Percentiles rank a stretch among this genome's conserved stretches.
Conservation (phyloP, 30 jellyfish, hydroid and myxozoan genomes). For the Hydractinia echinata region DNA sequence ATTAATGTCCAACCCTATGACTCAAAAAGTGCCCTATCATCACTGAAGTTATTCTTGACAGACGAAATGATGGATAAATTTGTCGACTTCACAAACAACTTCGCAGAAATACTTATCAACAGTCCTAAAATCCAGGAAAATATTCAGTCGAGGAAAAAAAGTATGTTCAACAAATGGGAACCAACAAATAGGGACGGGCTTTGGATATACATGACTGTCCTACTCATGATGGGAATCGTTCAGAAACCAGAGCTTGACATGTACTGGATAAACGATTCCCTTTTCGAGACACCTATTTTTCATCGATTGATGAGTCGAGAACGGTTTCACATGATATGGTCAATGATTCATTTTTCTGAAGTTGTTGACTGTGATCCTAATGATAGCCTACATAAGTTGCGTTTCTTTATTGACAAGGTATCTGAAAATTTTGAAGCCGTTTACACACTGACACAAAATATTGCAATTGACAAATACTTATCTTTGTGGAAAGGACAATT, state of each 20-base stretch:
- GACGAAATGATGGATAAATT: background rate
- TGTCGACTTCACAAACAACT: slow-evolving; percentile 3
- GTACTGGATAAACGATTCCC: slow-evolving; percentile 12
- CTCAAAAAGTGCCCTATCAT: background rate
- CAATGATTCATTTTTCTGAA: slow-evolving; percentile 15
- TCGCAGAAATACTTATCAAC: too few relatives aligned
- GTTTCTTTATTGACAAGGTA: slow-evolving; percentile 14
- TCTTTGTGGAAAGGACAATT: slow-evolving; percentile 29
- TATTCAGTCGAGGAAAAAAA: too few relatives aligned
- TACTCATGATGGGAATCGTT: slow-evolving; percentile 15
- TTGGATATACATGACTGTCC: slow-evolving; percentile 10
- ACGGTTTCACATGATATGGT: slow-evolving; percentile 3
- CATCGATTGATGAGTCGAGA: slow-evolving; percentile 23
- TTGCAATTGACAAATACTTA: slow-evolving; percentile 19
- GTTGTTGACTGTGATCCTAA: slow-evolving; percentile 4
- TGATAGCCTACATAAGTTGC: slow-evolving; percentile 9
- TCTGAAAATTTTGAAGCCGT: background rate
- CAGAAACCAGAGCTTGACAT: slow-evolving; percentile 17
- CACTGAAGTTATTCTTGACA: background rate
- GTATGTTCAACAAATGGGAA: slow-evolving; percentile 2
- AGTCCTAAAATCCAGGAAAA: too few relatives aligned
- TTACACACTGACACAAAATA: slow-evolving; percentile 15
- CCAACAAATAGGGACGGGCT: background rate
- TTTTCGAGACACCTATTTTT: slow-evolving; percentile 16
- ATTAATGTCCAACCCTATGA: background rate